Evolutionary conservation across 2,797 vertebrate species (phyloP).

Genomic region (Orientallactaga sibirica): DNA sequence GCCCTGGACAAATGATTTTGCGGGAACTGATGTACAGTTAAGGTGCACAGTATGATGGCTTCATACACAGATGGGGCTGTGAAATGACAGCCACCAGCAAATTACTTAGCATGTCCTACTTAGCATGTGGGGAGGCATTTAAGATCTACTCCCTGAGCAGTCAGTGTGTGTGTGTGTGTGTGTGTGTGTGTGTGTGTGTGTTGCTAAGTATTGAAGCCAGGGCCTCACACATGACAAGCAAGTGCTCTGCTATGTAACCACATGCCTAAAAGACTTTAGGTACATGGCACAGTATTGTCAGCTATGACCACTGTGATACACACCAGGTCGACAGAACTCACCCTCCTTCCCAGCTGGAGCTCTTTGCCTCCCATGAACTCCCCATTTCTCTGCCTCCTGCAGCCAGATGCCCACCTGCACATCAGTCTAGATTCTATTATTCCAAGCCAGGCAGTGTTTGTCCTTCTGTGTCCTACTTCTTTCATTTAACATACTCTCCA

Average conservation of each 20-base stretch:
- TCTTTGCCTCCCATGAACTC: neutral
- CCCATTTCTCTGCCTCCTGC: neutral
- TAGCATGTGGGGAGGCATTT: neutral
- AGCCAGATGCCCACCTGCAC: neutral
- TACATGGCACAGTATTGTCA: too few species aligned
- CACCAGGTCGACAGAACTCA: neutral
- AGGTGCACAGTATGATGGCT: too few species aligned
- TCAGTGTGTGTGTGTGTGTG: neutral
- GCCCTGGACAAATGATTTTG: too few species aligned
- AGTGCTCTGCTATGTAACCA: neutral
- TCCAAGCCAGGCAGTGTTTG: neutral
- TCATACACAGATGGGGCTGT: accelerated
- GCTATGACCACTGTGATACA: accelerated
- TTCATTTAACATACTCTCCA: neutral
- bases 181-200: neutral
- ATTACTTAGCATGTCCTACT: neutral
- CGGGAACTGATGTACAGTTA: too few species aligned
- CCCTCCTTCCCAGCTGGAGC: too few species aligned
- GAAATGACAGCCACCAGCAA: accelerated
- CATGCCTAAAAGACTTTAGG: neutral
- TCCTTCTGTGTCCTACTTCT: neutral
- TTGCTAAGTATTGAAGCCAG: neutral
- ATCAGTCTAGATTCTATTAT: too few species aligned
- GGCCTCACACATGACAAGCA: neutral
- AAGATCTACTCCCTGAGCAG: neutral